Percentiles rank a stretch among this genome's conserved stretches.
These are phyloP conservation scores for Taeniopygia guttata DNA, from an alignment of 2,797 vertebrate species.

Conservation along the genomic window DNA sequence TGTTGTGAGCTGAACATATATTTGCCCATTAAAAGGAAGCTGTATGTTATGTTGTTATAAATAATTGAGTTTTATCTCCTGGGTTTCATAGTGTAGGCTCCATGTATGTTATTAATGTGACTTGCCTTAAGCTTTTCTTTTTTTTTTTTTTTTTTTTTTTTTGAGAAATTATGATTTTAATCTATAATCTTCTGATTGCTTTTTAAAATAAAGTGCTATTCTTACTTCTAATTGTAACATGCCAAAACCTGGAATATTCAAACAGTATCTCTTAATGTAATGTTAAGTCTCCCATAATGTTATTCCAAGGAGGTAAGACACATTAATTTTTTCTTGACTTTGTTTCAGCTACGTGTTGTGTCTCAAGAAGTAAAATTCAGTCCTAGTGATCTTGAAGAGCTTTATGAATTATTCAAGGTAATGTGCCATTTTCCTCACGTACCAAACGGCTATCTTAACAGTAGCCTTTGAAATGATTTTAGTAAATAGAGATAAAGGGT, in stretches of 20 bases:
- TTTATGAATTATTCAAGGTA: slow-evolving; percentile 96
- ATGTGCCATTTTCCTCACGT: not conserved
- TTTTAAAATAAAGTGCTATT: not conserved
- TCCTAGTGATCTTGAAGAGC: slow-evolving; percentile 85
- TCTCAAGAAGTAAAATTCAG: slow-evolving; percentile 90
- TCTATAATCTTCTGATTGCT: not conserved
- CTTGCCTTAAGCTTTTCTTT: not conserved
- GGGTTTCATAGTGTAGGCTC: not conserved
- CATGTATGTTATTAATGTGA: not conserved
- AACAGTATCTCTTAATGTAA: not conserved
- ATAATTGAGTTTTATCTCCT: not conserved
- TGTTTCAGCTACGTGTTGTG: slow-evolving; percentile 89
- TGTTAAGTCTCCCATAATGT: not conserved
- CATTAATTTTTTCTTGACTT: not conserved
- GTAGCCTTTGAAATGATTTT: not conserved
- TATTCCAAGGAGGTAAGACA: not conserved
- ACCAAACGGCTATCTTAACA: not conserved
- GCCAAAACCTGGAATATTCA: not conserved
- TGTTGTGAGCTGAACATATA: not conserved
- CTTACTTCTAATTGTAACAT: not conserved
- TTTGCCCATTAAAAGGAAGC: not conserved
- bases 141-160: not conserved
- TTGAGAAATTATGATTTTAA: not conserved
- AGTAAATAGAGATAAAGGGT: not conserved
- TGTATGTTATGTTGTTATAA: not conserved